Base-by-base conservation (phyloP, 2,888 invertebrate genomes). In the Zaprionus bogoriensis region DNA sequence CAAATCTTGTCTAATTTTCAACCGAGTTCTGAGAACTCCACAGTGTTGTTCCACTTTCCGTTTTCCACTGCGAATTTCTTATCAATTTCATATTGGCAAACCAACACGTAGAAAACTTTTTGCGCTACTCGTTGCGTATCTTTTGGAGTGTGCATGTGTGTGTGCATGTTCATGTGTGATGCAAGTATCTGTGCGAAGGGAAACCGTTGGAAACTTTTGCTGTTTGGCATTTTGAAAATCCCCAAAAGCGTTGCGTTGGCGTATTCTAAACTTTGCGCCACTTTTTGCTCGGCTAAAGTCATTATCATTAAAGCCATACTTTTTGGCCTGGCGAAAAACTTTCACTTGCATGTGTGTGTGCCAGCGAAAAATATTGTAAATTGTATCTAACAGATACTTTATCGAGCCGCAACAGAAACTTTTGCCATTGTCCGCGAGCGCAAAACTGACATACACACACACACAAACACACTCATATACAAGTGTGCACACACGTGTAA, bases 261-360 rank as follows among this genome's bases (percentile, higher is more conserved):
- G 74, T 76, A 79, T 81, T 85, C 77, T 79, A 85, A 81, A 73
- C 80, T 85, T 82, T 73, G 73, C 67, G 73, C 81, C 61, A 81
- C 73, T 84, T 84, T 84, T 75, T 74, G 67, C 71, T 65, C 69
- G 52, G 75, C 84, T 78, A 77, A 85, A 85, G 85, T 81, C 81
- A 81, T 81, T 81, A 81, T 81, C 81, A 81, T 81, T 81, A 81
- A 81, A 85, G 85, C 73, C 62, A 81, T 85, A 74, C 85, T 84
- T 77, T 81, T 81, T 65, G 67, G 61, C 51, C 53, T 55, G 60
- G 66, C 60, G 32, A 65, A 53, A 70, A 79, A 84, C 84, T 84
- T 79, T 79, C 81, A 66, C 81, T 81, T 62, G 63, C 53, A 63
- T 52, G 55, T 20, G 20, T 6, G 41, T 41, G 41, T 41, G 41